phyloP scores from a whole-genome alignment of 1,140 invertebrate species.

The Hypothenemus hampei region DNA sequence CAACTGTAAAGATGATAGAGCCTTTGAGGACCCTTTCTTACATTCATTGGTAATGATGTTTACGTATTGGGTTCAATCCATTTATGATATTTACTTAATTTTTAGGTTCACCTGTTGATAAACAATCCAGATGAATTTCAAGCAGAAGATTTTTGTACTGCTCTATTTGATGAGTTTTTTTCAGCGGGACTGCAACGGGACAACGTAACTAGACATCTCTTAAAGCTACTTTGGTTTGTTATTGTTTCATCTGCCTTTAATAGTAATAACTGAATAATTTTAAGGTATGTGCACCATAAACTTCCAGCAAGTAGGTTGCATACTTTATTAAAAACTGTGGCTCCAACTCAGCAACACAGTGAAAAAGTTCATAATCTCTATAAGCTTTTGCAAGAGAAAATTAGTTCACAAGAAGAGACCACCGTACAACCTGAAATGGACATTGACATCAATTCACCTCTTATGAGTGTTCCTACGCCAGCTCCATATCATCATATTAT shows the following conservation, averaged over 20 bases:
- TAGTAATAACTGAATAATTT: background rate
- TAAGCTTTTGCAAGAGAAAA: conserved; percentile 70
- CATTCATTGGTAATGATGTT: conserved; percentile 70
- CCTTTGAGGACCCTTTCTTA: conserved; percentile 92
- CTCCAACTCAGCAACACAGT: conserved; percentile 78
- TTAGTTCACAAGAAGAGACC: conserved; percentile 66
- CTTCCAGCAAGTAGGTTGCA: conserved; percentile 73
- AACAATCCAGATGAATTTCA: conserved; percentile 89
- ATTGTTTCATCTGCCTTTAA: background rate
- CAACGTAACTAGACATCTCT: conserved; percentile 88
- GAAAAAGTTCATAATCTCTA: conserved; percentile 79
- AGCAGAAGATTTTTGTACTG: conserved; percentile 91
- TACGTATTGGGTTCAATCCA: background rate
- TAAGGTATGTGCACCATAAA: conserved; percentile 61
- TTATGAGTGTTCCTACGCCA: conserved; percentile 80
- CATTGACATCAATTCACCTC: conserved; percentile 75
- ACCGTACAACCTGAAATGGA: conserved; percentile 53
- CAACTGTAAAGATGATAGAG: conserved; percentile 84
- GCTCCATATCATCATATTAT: conserved; percentile 59
- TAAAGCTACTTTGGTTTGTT: conserved; percentile 90
- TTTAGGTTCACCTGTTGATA: conserved; percentile 76
- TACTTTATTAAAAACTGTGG: conserved; percentile 80
- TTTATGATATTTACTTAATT: conserved; percentile 24
- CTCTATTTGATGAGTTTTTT: conserved; percentile 95
- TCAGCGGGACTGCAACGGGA: conserved; percentile 82